Conservation (phyloP, 2,888 invertebrate genomes). For the Branchinecta sandiegonensis region DNA sequence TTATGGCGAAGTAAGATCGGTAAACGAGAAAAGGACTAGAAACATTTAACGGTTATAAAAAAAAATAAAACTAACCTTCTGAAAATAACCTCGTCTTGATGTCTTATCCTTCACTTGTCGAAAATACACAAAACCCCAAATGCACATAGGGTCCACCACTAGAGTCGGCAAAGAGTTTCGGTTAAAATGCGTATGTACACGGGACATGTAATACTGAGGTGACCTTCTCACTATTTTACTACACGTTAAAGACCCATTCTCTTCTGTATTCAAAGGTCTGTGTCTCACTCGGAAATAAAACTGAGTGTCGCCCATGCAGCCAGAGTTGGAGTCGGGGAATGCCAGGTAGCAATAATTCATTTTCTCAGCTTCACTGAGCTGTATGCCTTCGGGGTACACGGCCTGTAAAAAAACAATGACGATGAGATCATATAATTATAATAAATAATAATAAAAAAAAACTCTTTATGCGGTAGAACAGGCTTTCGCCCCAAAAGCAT, state of each 20-base stretch:
- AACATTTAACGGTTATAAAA: background rate
- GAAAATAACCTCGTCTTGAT: constrained; percentile 91
- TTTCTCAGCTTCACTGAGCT: constrained; percentile 68
- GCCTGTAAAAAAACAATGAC: constrained; percentile 40
- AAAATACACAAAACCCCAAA: constrained; percentile 97
- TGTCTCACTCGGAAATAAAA: constrained; percentile 83
- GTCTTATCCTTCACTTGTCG: constrained; percentile 85
- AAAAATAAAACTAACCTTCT: constrained; percentile 50
- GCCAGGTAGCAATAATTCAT: constrained; percentile 93
- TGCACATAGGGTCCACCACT: constrained; percentile 69
- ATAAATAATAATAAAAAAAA: constrained; percentile 24
- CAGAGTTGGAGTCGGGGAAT: constrained; percentile 97
- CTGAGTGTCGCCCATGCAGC: constrained; percentile 95
- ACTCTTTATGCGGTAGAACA: background rate
- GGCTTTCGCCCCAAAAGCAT: too few species aligned
- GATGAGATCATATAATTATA: constrained; percentile 15
- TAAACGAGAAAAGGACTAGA: too few species aligned
- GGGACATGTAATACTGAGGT: constrained; percentile 23
- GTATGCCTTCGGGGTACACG: constrained; percentile 62
- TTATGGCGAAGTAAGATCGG: constrained; percentile 2
- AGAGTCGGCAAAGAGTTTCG: constrained; percentile 51
- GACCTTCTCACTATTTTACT: constrained; percentile 9
- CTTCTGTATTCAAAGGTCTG: constrained; percentile 37
- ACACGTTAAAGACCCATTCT: constrained; percentile 7
- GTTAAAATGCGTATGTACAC: constrained; percentile 45